A percentile compares a stretch with the other conserved stretches of the same genome.
Evolutionary conservation across 1,140 invertebrate genomes (phyloP).

Genomic region (Ostrea edulis): DNA sequence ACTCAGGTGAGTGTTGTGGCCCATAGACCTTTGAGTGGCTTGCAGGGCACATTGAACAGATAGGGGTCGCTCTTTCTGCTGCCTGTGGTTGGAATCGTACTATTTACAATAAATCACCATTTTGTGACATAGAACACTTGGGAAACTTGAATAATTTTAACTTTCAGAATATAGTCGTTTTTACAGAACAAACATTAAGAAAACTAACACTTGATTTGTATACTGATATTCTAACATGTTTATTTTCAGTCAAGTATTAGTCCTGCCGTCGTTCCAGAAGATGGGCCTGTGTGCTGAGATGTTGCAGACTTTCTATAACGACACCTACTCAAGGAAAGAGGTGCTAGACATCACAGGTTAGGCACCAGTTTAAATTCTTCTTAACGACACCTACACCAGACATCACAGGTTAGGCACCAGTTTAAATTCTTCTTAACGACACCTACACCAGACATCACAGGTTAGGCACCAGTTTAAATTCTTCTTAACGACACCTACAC

Average conservation of each 20-base stretch:
- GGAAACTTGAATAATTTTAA: too few relatives aligned
- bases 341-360: slow-evolving; percentile 93
- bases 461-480: neutral
- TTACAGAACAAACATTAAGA: too few relatives aligned
- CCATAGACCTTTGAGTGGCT: too few relatives aligned
- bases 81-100: too few relatives aligned
- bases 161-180: too few relatives aligned
- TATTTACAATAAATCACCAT: too few relatives aligned
- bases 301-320: slow-evolving; percentile 88
- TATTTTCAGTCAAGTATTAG: slow-evolving; percentile 88
- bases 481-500: neutral
- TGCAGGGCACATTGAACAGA: too few relatives aligned
- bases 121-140: too few relatives aligned
- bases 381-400: neutral
- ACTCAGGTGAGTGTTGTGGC: too few relatives aligned
- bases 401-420: neutral
- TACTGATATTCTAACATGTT: too few relatives aligned
- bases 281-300: slow-evolving; percentile 90
- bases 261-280: slow-evolving; percentile 93
- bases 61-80: too few relatives aligned
- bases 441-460: neutral
- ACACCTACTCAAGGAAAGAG: slow-evolving; percentile 85
- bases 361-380: neutral
- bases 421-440: neutral
- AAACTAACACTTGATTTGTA: too few relatives aligned